Conservation (phyloP, 2,113 vertebrate genomes). For the Speoplatyrhinus poulsoni region DNA sequence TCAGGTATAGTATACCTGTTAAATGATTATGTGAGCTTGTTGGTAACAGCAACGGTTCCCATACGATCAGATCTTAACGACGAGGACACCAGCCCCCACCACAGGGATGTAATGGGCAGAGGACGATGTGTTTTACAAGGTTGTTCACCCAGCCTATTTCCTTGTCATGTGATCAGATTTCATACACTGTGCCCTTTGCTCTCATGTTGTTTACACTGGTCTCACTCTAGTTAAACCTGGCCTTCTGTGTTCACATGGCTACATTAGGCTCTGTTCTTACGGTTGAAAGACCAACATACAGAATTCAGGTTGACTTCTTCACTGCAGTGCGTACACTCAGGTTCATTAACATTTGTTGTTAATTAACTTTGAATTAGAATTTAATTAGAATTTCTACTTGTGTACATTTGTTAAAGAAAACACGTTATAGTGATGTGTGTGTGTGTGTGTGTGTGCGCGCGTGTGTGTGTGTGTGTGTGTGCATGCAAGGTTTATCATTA, state of each 20-base stretch:
- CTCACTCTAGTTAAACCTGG: not conserved
- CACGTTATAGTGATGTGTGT: not conserved
- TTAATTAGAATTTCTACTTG: no score
- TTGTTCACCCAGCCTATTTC: not conserved
- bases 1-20: no score
- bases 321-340: not conserved
- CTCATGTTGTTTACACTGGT: not conserved
- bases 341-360: not conserved
- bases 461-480: not conserved
- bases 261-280: not conserved
- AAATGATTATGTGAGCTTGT: no score
- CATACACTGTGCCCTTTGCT: slow-evolving; percentile 11
- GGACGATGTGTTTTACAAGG: no score
- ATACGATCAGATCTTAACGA: no score
- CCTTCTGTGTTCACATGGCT: not conserved
- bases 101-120: no score
- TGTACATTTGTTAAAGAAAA: not conserved
- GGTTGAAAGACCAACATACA: not conserved
- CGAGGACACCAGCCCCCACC: no score
- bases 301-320: not conserved
- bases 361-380: no score
- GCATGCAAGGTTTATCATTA: slow-evolving; percentile 56
- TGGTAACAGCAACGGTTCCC: no score
- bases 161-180: not conserved
- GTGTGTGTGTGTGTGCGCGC: not conserved